These are phyloP conservation scores for Odontamblyopus lacepedii DNA, from an alignment of 2,797 vertebrate species.

Conservation along the genomic window DNA sequence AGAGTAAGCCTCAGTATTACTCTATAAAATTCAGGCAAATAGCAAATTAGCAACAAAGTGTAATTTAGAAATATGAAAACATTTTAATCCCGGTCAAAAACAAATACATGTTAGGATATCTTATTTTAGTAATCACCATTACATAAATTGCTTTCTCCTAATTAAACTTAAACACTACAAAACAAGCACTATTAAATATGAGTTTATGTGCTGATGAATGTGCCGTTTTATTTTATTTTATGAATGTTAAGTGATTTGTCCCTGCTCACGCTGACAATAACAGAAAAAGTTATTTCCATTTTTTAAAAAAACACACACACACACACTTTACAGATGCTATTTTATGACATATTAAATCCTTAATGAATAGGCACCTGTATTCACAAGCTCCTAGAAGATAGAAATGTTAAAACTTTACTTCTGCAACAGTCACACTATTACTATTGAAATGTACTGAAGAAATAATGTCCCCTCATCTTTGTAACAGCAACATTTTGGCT, in stretches of 20 bases:
- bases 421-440: not conserved
- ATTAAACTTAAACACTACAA: not conserved
- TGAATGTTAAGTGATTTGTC: too few relatives aligned
- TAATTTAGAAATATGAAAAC: too few relatives aligned
- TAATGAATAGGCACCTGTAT: not conserved
- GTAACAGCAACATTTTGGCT: slow-evolving; percentile 26
- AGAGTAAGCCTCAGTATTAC: not conserved
- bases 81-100: too few relatives aligned
- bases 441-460: not conserved
- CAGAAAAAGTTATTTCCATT: too few relatives aligned
- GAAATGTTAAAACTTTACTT: not conserved
- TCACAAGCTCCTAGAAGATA: not conserved
- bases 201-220: too few relatives aligned
- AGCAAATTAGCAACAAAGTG: too few relatives aligned
- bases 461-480: slow-evolving; percentile 28
- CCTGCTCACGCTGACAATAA: too few relatives aligned
- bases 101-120: too few relatives aligned
- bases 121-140: too few relatives aligned
- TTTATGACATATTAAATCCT: not conserved
- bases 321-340: not conserved
- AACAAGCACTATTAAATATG: too few relatives aligned
- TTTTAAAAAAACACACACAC: too few relatives aligned
- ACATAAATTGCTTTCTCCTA: not conserved
- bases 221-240: too few relatives aligned
- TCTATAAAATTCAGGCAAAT: not conserved